Evolutionary conservation across 2,113 vertebrate species (phyloP), one percentile per base, ranked within the genome.

Genomic region (Cryptomyrus ogoouensis): DNA sequence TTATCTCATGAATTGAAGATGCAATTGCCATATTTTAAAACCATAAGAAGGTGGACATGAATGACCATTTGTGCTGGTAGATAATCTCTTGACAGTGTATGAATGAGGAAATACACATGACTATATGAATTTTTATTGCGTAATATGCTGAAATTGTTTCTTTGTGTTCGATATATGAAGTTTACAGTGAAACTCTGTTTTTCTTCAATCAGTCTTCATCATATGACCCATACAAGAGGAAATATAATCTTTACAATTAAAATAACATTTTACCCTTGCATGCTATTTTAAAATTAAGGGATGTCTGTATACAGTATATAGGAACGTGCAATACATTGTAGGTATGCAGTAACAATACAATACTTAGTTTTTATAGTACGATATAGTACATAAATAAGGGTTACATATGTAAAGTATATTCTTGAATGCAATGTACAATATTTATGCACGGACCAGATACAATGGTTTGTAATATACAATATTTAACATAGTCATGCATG

Each of bases 391-490:
- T 8, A 83, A 46, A 84, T n/a, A 17, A 24, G 42, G 42, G 21
- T 83, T 46, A 44, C 42, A 42, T 42, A 47, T 21, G 7, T 24
- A 84, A 84, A 42, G 39, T 84, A 47, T 47, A 47, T 84, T 84
- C 80, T 42, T 24, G 8, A 84, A 47, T 84, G 8, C 19, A 47
- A 39, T 21, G 24, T 47, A 47, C 19, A 84, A 84, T 77, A 77
- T 35, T 35, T 77, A 77, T 77, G 31, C 31, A 77, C 5, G 31
- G 70, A 77, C 35, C 70, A 19, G 10, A 84, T 46, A 83, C 35
- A 84, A 44, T 83, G 35, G 77, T 35, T 83, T 83, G 77, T 8
- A 83, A 83, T 83, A 46, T 83, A 83, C 77, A 46, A 84, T 84
- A 84, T 84, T 84, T 84, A 84, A 42, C 74, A 80, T 74, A 35